These are phyloP conservation scores for Brachionus asplanchnoidis DNA, from an alignment of 1,140 invertebrate genomes.

Conservation along the genomic window DNA sequence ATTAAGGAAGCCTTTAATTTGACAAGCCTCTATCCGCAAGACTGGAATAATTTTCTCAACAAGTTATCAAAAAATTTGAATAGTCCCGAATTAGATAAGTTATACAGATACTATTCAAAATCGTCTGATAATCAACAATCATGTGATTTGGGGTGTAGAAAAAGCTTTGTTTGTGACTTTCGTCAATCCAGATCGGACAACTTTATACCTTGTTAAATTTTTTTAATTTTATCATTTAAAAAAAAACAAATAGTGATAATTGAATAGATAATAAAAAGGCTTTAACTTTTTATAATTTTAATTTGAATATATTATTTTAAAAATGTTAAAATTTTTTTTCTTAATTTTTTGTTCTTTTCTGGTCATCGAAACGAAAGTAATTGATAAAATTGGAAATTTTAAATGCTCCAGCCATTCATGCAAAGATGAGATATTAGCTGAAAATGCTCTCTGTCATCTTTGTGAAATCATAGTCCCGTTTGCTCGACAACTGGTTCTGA, in stretches of 20 bases:
- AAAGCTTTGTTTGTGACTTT: constrained; percentile 32
- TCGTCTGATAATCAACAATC: constrained; percentile 20
- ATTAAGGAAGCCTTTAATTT: constrained; percentile 26
- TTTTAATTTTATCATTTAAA: not conserved
- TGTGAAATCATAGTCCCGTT: not conserved
- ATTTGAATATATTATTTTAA: not conserved
- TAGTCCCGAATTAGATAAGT: not conserved
- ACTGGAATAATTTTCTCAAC: constrained; percentile 27
- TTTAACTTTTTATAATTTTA: not conserved
- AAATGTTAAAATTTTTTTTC: not conserved
- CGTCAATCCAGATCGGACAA: constrained; percentile 16
- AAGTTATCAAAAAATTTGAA: constrained; percentile 3
- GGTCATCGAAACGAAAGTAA: not conserved
- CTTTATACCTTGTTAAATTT: constrained; percentile 39
- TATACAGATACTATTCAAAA: constrained; percentile 15
- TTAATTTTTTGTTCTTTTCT: not conserved
- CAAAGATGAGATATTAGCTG: not conserved
- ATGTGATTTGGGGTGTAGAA: constrained; percentile 37
- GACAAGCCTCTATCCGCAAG: not conserved
- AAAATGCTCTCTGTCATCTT: not conserved
- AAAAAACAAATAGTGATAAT: not conserved
- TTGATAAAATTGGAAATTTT: not conserved
- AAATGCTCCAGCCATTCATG: not conserved
- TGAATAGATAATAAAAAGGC: not conserved
- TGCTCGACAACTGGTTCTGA: not conserved